Percentiles rank a stretch among this genome's conserved stretches.
Evolutionary conservation across 2,888 invertebrate genomes (phyloP).

Genomic region (Platycheirus rosarum): DNA sequence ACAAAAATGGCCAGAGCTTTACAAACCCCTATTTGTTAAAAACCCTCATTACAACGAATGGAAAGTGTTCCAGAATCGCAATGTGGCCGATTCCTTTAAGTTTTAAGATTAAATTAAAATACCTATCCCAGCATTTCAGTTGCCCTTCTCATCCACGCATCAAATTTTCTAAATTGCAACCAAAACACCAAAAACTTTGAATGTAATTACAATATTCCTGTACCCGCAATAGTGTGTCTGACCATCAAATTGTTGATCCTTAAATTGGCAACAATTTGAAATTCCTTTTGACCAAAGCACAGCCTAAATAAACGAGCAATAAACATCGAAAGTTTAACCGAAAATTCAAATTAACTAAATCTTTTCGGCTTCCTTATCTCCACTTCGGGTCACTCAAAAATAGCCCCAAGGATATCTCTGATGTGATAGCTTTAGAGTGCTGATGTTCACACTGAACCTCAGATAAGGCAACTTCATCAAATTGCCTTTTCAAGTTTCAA

Average conservation of each 20-base stretch:
- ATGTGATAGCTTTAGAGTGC: neutral
- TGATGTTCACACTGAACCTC: neutral
- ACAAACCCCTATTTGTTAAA: too few relatives aligned
- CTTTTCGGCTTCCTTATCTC: neutral
- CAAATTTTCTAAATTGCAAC: too few relatives aligned
- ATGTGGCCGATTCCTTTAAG: too few relatives aligned
- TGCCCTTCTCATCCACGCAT: too few relatives aligned
- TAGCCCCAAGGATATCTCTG: neutral
- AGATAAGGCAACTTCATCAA: neutral
- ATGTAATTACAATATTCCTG: too few relatives aligned
- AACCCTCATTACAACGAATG: too few relatives aligned
- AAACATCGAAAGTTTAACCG: neutral
- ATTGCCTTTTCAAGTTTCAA: neutral
- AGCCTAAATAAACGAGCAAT: neutral
- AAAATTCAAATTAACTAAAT: neutral
- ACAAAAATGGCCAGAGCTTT: too few relatives aligned
- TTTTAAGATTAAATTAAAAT: too few relatives aligned
- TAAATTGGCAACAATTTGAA: neutral
- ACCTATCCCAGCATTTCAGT: too few relatives aligned
- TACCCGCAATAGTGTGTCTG: neutral
- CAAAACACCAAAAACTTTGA: too few relatives aligned
- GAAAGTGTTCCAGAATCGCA: too few relatives aligned
- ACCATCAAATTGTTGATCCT: neutral
- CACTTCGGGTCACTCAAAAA: neutral
- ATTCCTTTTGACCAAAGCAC: neutral